Evolutionary conservation across 2,797 vertebrate species (phyloP).

Genomic region (Leptodactylus fallax): DNA sequence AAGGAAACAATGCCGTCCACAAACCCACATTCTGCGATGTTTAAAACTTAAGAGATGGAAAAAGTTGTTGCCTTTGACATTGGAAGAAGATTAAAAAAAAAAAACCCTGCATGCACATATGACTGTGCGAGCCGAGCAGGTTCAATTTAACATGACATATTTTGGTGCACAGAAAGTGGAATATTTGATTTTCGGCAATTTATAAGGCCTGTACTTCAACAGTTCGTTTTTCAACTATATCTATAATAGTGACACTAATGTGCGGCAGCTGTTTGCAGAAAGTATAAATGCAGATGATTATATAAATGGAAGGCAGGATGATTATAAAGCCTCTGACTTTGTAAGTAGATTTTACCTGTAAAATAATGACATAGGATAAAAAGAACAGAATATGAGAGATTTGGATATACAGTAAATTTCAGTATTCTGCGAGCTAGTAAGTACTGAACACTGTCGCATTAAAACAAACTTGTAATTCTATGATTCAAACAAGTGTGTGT

Average conservation of each 20-base stretch:
- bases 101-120: not conserved
- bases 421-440: constrained; percentile 1
- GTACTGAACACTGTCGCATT: not conserved
- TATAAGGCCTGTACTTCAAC: constrained; percentile 44
- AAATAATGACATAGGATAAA: constrained; percentile 44
- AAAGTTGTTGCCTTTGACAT: constrained; percentile 27
- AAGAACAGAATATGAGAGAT: constrained; percentile 28
- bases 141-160: constrained; percentile 59
- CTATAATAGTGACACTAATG: constrained; percentile 57
- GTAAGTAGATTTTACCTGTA: constrained; percentile 38
- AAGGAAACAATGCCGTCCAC: constrained; percentile 66
- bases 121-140: constrained; percentile 6
- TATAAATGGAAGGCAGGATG: constrained; percentile 57
- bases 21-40: constrained; percentile 60
- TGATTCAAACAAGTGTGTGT: constrained; percentile 1
- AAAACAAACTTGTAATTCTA: constrained; percentile 18
- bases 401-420: constrained; percentile 21
- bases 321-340: constrained; percentile 49
- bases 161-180: constrained; percentile 52
- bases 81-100: constrained; percentile 23
- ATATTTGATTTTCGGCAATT: constrained; percentile 59
- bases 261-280: constrained; percentile 57
- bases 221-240: constrained; percentile 48
- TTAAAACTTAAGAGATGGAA: constrained; percentile 53
- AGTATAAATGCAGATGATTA: constrained; percentile 58